Conservation (phyloP, 2,888 invertebrate genomes). For the Sphaerophoria rueppellii region DNA sequence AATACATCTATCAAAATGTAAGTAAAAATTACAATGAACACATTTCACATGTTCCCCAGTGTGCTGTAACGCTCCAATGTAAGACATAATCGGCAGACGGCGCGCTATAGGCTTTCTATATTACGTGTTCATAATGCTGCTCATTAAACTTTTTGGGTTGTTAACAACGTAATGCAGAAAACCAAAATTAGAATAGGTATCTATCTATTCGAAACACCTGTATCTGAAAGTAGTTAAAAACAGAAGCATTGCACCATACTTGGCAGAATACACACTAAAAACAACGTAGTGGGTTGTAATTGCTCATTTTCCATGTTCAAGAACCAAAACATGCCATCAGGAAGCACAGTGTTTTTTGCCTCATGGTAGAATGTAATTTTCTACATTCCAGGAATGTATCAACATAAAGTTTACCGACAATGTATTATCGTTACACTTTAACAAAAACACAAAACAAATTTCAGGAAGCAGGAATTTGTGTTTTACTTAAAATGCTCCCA, state of each 20-base stretch:
- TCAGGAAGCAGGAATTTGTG: slow-evolving; percentile 22
- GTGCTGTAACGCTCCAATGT: not conserved
- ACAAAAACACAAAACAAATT: slow-evolving; percentile 19
- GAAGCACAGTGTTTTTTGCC: not conserved
- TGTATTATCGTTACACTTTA: not conserved
- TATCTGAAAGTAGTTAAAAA: slow-evolving; percentile 11
- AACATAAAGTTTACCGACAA: not conserved
- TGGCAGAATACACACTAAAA: not conserved
- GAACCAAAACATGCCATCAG: slow-evolving; percentile 6
- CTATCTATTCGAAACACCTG: slow-evolving; percentile 61
- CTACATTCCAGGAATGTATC: not conserved
- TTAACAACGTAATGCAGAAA: slow-evolving; percentile 65
- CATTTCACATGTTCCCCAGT: slow-evolving; percentile 12
- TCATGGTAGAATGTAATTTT: not conserved
- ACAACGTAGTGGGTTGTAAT: not conserved
- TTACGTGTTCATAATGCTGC: slow-evolving; percentile 33
- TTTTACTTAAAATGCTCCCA: slow-evolving; percentile 9
- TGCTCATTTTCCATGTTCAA: slow-evolving; percentile 27
- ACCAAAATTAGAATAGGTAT: slow-evolving; percentile 55
- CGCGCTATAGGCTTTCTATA: slow-evolving; percentile 21
- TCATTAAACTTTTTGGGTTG: slow-evolving; percentile 55
- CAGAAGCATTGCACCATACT: not conserved
- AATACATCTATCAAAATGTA: not conserved
- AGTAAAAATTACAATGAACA: slow-evolving; percentile 33
- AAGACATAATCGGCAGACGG: too few relatives aligned